Base-by-base conservation (phyloP, 2,888 invertebrate genomes). In the Salpingus planirostris region DNA sequence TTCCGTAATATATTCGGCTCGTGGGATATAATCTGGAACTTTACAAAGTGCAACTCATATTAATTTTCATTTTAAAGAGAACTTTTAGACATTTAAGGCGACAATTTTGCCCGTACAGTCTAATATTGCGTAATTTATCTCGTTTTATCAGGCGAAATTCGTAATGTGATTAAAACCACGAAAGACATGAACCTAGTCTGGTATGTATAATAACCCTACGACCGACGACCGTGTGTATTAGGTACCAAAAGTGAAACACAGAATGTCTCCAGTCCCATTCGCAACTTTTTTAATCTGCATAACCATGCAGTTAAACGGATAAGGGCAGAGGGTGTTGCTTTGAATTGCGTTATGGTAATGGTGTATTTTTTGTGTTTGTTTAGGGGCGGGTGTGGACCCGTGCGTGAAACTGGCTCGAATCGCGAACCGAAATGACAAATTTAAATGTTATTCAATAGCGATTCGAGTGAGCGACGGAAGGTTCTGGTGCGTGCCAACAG, bases 401-500 rank as follows among this genome's bases (percentile, higher is more conserved):
- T 38, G 18, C 18, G 18, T 5, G 18, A 27, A 14, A 27, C 14
- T 12, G 15, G 13, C 31, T 31, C 15, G 24, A 24, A 36, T 36
- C 31, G 31, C 27, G 18, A 21, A 31, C 34, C 42, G 43, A 35
- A 43, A 43, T 52, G 49, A 49, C 48, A 51, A 52, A 52, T 51
- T 51, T 50, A 50, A 52, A 53, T 50, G 50, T 49, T 47, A 49
- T 50, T 54, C 52, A 55, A 55, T 54, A 50, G 54, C 44, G 49
- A 51, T 54, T 46, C 43, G 40, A 49, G 49, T 48, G 48, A 50
- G 46, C 46, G 49, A 47, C 36, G 40, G 38, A 36, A 42, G 49
- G 45, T 50, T 48, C 46, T 49, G 51, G 55, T 58, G 59, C 59
- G 60, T 60, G 59, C 58, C 57, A 55, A 58, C 50, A 49, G 52